A percentile compares a stretch with the other conserved stretches of the same genome.
Conservation (phyloP, 2,797 vertebrate genomes). For the Lerista edwardsae region DNA sequence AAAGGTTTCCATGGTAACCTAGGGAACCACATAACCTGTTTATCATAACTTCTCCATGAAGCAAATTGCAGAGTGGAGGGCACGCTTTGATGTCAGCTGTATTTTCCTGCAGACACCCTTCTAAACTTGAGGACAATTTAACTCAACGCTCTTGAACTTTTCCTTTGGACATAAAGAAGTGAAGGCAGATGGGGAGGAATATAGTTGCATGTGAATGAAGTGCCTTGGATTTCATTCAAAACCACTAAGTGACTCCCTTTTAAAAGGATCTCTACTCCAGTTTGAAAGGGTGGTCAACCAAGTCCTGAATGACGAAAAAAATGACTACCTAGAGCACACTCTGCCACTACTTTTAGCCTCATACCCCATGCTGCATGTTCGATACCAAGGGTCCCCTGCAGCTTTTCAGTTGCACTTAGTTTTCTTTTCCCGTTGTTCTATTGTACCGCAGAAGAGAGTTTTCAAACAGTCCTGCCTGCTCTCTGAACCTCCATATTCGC, state of each 20-base stretch:
- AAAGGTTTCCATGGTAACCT: slow-evolving; percentile 83
- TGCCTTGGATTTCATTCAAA: slow-evolving; percentile 49
- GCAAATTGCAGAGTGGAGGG: slow-evolving; percentile 68
- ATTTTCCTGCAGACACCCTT: slow-evolving; percentile 70
- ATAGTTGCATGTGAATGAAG: slow-evolving; percentile 49
- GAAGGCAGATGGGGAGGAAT: slow-evolving; percentile 10
- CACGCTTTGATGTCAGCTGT: slow-evolving; percentile 73
- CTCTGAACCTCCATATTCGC: slow-evolving; percentile 42
- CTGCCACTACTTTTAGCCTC: slow-evolving; percentile 25
- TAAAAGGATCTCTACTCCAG: not conserved
- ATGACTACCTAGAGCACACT: slow-evolving; percentile 40
- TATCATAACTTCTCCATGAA: slow-evolving; percentile 78
- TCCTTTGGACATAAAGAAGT: not conserved
- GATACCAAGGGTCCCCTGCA: slow-evolving; percentile 34
- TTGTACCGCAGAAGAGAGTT: slow-evolving; percentile 24
- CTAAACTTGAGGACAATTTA: slow-evolving; percentile 62
- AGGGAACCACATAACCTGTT: slow-evolving; percentile 79
- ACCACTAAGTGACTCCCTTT: slow-evolving; percentile 34
- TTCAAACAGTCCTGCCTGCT: slow-evolving; percentile 54
- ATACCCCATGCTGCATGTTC: slow-evolving; percentile 21
- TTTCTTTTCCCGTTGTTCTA: slow-evolving; percentile 49
- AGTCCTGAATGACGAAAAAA: slow-evolving; percentile 51
- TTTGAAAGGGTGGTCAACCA: slow-evolving; percentile 50
- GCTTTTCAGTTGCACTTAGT: slow-evolving; percentile 49
- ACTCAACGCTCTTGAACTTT: slow-evolving; percentile 10